Evolutionary conservation across 2,113 vertebrate species (phyloP).

Genomic region (Lathamus discolor): DNA sequence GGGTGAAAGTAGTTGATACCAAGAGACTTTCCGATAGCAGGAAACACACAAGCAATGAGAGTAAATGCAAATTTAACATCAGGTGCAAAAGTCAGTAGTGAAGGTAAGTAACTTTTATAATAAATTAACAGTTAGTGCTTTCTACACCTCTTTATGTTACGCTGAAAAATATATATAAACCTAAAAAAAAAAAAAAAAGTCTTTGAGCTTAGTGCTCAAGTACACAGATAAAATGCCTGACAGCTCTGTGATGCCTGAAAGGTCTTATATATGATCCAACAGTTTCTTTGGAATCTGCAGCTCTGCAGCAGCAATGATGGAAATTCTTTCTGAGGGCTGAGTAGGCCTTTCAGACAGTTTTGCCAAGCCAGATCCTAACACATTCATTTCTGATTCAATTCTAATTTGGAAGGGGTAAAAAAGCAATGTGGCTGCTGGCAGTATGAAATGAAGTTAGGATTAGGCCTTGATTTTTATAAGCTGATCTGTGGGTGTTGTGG

Average conservation of each 20-base stretch:
- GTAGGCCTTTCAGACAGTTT: neutral
- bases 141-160: neutral
- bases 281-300: neutral
- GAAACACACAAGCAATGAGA: neutral
- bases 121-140: neutral
- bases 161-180: neutral
- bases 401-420: neutral
- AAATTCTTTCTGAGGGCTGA: neutral
- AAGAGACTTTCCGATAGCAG: neutral
- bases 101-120: neutral
- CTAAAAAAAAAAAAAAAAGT: neutral
- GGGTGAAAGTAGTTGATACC: neutral
- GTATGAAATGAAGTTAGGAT: neutral
- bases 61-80: neutral
- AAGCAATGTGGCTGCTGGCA: neutral
- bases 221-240: neutral
- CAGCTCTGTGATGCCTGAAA: neutral
- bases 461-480: neutral
- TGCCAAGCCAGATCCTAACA: neutral
- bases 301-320: neutral
- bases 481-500: neutral
- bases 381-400: neutral
- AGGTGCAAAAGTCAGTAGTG: neutral
- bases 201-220: neutral
- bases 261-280: neutral